Evolutionary conservation across 2,888 invertebrate genomes (phyloP).

Genomic region (Orthosia cruda): DNA sequence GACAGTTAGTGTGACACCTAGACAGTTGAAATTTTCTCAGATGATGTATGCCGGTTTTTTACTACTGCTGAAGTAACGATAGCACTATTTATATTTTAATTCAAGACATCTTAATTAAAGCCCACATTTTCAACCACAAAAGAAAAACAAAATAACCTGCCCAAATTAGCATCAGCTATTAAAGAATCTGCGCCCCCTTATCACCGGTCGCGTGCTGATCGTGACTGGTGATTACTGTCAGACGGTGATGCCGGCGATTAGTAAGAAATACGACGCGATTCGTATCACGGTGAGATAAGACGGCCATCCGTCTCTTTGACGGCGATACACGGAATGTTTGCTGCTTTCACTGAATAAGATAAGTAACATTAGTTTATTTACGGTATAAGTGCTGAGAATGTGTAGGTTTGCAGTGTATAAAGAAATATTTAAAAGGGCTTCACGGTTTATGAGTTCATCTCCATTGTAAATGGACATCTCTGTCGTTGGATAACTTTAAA

Average conservation of each 20-base stretch:
- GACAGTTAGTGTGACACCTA: no score
- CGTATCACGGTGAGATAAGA: slow-evolving; percentile 38
- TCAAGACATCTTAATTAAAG: no score
- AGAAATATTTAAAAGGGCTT: neutral
- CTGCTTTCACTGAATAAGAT: neutral
- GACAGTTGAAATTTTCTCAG: no score
- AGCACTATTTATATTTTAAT: neutral
- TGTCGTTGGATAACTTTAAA: no score
- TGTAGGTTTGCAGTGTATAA: neutral
- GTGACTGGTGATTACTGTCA: slow-evolving; percentile 37
- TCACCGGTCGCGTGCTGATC: slow-evolving; percentile 58
- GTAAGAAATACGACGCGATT: slow-evolving; percentile 62
- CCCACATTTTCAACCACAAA: neutral
- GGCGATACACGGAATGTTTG: slow-evolving; percentile 21
- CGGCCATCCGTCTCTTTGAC: slow-evolving; percentile 50
- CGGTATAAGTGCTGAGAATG: neutral
- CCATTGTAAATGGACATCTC: no score
- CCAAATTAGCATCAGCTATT: slow-evolving; percentile 12
- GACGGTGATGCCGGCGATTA: slow-evolving; percentile 48
- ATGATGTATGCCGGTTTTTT: no score
- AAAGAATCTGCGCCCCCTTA: slow-evolving; percentile 22
- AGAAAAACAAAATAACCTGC: neutral
- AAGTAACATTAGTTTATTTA: neutral
- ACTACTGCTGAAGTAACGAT: no score
- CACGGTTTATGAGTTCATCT: neutral